Conservation (phyloP, 2,113 vertebrate species). For the Lamprotornis superbus region DNA sequence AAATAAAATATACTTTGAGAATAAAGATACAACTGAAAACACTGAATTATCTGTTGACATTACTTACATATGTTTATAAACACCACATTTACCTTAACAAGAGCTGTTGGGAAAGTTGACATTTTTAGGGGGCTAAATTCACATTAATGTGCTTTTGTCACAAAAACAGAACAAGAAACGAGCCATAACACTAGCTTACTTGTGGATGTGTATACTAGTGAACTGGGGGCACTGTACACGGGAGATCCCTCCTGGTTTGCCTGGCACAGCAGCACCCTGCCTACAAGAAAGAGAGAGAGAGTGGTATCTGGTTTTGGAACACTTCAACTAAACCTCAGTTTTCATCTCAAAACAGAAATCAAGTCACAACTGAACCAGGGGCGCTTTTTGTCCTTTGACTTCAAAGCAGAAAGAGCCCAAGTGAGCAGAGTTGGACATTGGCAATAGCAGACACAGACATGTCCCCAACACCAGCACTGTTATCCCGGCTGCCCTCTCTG, state of each 20-base stretch:
- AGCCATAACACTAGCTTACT: slow-evolving; percentile 75
- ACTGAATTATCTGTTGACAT: background rate
- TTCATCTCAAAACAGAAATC: background rate
- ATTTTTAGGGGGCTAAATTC: slow-evolving; percentile 37
- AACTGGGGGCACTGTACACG: slow-evolving; percentile 83
- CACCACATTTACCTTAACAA: background rate
- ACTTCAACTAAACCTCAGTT: slow-evolving; percentile 38
- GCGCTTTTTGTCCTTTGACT: background rate
- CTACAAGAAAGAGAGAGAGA: slow-evolving; percentile 77
- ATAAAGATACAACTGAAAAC: background rate
- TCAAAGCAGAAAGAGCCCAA: background rate
- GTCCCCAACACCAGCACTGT: background rate
- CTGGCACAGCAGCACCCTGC: slow-evolving; percentile 84
- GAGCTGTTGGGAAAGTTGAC: background rate
- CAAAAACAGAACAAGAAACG: slow-evolving; percentile 62
- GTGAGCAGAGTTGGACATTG: background rate
- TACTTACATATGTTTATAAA: slow-evolving; percentile 12
- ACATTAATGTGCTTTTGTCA: slow-evolving; percentile 57
- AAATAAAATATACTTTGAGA: background rate
- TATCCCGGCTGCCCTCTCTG: background rate
- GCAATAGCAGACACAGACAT: background rate
- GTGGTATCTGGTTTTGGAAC: slow-evolving; percentile 68
- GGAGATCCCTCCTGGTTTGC: slow-evolving; percentile 83
- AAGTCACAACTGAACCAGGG: background rate
- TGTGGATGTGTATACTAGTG: slow-evolving; percentile 85